Base-by-base conservation (phyloP, 2,797 vertebrate genomes). In the Hipposideros larvatus region DNA sequence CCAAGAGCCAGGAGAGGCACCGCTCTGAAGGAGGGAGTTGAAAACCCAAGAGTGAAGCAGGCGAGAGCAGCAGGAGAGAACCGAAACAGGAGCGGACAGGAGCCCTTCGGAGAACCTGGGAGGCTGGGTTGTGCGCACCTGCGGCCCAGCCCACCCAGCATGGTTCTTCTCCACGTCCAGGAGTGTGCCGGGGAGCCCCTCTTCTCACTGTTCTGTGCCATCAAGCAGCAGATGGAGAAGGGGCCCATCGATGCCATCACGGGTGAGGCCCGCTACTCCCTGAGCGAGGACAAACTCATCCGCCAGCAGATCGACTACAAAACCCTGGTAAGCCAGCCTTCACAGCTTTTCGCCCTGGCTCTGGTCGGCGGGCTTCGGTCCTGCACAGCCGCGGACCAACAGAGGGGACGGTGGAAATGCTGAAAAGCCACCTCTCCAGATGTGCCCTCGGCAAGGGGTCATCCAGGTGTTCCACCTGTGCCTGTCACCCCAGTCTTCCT, bases 201-300 rank as follows among this genome's bases (percentile, higher is more conserved):
- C 46, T 99, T 99, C 98, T 99, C 99, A 73, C 99, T 99, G 61
- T 99, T 99, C 98, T 99, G 99, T 92, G 99, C 99, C 98, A 99
- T 99, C 99, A 99, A 99, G 98, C 99, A 99, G 98, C 99, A 99
- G 98, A 99, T 99, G 99, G 99, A 99, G 98, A 99, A 99, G 96
- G 99, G 99, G 5, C 99, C 99, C 92, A 99, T 99, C 0, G 99
- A 99, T 73, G 99, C 99, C 41, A 99, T 99, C 98, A 99, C 99
- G 0, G 99, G 99, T 18, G 99, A 99, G 98, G 99, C 99, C 0
- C 99, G 99, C 91, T 99, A 99, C 97, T 99, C 99, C 0, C 99
- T 99, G 96, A 99, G 99, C 0, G 99, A 99, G 98, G 99, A 99
- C 99, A 99, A 99, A 96, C 99, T 99, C 98, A 99, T 99, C 98